These are phyloP conservation scores for Trematomus bernacchii DNA, from an alignment of 2,797 vertebrate species.

Conservation along the genomic window DNA sequence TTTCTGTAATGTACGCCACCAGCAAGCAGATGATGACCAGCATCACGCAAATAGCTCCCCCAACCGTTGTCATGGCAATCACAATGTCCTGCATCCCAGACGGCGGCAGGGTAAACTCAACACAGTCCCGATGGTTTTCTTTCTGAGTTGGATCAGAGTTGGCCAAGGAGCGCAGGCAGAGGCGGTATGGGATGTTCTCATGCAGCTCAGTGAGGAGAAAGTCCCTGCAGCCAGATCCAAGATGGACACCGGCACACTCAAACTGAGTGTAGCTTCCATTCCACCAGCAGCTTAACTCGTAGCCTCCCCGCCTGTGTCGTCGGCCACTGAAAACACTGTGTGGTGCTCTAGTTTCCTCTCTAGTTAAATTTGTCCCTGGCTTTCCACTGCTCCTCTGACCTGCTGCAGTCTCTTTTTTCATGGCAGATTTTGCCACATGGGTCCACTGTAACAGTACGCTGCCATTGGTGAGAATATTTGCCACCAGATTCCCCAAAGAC, in stretches of 20 bases:
- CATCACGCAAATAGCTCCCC: conserved; percentile 98
- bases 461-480: conserved; percentile 92
- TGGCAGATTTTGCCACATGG: conserved; percentile 25
- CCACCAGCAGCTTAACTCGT: conserved; percentile 94
- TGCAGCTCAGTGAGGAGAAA: conserved; percentile 93
- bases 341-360: conserved; percentile 26
- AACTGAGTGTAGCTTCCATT: conserved; percentile 96
- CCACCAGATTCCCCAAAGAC: conserved; percentile 86
- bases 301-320: conserved; percentile 81
- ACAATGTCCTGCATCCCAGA: conserved; percentile 96
- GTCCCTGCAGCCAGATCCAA: conserved; percentile 92
- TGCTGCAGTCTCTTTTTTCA: conserved; percentile 13
- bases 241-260: conserved; percentile 91
- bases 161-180: conserved; percentile 88
- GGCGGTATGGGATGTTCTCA: conserved; percentile 92
- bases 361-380: conserved; percentile 31
- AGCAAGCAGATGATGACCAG: conserved; percentile 97
- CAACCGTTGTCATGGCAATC: conserved; percentile 97
- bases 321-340: conserved; percentile 75
- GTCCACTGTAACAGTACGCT: conserved; percentile 95
- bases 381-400: conserved; percentile 21
- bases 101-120: conserved; percentile 92
- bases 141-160: conserved; percentile 70
- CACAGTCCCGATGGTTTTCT: conserved; percentile 84
- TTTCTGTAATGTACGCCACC: conserved; percentile 98